Base-by-base conservation (phyloP, 1,140 invertebrate genomes). In the Vanessa tameamea region DNA sequence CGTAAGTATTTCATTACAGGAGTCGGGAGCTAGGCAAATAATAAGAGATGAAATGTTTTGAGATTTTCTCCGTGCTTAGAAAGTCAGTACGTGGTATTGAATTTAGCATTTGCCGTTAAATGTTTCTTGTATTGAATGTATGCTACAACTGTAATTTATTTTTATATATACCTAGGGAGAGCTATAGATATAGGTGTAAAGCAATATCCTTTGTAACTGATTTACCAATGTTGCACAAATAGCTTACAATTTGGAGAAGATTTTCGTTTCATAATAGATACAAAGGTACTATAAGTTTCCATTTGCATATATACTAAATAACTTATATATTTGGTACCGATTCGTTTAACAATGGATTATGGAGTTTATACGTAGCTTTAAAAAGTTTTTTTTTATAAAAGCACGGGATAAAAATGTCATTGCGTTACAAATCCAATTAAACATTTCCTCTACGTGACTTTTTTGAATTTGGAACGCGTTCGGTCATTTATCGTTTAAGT, bases 401-500 rank as follows among this genome's bases (percentile, higher is more conserved):
- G 53, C 53, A 12, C 2, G 26, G 12, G 20, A 57, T 57, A 51
- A 66, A 75, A 66, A 64, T 50, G 59, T 71, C 69, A 74, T 74
- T 63, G 64, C 68, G 64, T 69, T 69, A 70, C 67, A 15, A 81
- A 78, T 78, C 59, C 73, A 70, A 76, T 72, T 69, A 77, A 75
- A 75, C 72, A 65, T 78, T 72, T 75, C 76, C 78, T 76, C 73
- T 69, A 77, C 73, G 73, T 79, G 80, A 79, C 80, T 73, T 57
- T 72, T 76, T 66, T 20, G 20, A 57, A 57, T 57, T 57, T 57
- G 67, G 71, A 77, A 63, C 51, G 65, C 63, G 53, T 67, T 70
- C 43, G 68, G 64, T 73, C 66, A 69, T 73, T 73, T 73, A 61
- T 47, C 53, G 72, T 63, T 47, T 48, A 57, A 63, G 69, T 75